Evolutionary conservation across 1,140 invertebrate species (phyloP), one percentile per base, ranked within the genome.

Genomic region (Helicoverpa zea): DNA sequence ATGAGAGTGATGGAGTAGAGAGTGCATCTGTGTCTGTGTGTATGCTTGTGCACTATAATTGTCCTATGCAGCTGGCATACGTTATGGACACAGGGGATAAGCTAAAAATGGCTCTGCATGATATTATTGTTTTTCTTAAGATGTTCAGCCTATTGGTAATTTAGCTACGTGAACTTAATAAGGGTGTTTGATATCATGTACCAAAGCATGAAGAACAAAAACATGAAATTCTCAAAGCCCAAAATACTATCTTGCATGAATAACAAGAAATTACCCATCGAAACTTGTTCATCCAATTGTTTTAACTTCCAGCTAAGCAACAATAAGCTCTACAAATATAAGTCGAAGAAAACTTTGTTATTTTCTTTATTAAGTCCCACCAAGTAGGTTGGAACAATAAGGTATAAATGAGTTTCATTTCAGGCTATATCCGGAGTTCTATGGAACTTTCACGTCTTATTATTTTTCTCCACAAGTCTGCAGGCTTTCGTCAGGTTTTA

Each of bases 291-390:
- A 68, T 49, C 43, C 11, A 23, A 66, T 18, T 49, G 43, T 43
- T 68, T 16, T 47, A 13, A 30, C 58, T 68, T 68, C 35, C 16
- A 43, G 35, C n/a, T n/a, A n/a, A n/a, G n/a, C n/a, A 23, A 43
- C 16, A 49, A 68, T 68, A 66, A 18, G 35, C 35, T 29, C 18
- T 61, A 49, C 63, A 16, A 43, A 66, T 49, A 68, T 68, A 68
- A 49, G 64, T 23, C 43, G 12, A 16, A 49, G 3, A 2, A 49
- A 43, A 68, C 2, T 47, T 47, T 49, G n/a, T 68, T 16, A 3
- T 1, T 68, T 49, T 18, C n/a, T 49, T 68, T 49, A 18, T 66
- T 30, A 18, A 49, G 43, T 68, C 64, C 35, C 2, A 14, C 14
- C 13, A 68, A 66, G 23, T 59, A 29, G 11, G 63, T 16, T 49